A percentile compares a stretch with the other conserved stretches of the same genome.
These are phyloP conservation scores for Homarus gammarus DNA, from an alignment of 2,888 invertebrate genomes.

Conservation along the genomic window DNA sequence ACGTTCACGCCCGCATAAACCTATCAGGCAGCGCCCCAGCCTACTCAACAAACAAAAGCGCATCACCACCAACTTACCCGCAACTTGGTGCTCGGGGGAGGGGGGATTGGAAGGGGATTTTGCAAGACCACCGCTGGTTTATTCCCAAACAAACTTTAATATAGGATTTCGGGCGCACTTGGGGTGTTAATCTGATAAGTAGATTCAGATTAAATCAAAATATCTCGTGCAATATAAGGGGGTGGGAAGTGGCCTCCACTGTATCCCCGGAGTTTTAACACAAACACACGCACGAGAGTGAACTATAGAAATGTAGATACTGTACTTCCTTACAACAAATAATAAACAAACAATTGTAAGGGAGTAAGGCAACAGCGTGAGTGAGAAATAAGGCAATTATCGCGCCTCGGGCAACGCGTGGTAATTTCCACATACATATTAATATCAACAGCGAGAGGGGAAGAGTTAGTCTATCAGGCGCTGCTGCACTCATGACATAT, in stretches of 20 bases:
- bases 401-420: constrained; percentile 66
- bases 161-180: constrained; percentile 66
- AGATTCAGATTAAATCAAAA: constrained; percentile 72
- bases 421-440: constrained; percentile 74
- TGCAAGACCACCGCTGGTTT: constrained; percentile 53
- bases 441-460: constrained; percentile 72
- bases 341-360: neutral
- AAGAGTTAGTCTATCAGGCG: constrained; percentile 71
- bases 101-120: constrained; percentile 24
- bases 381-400: constrained; percentile 68
- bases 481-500: constrained; percentile 58
- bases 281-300: neutral
- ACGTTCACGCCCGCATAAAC: no score
- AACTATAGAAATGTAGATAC: neutral
- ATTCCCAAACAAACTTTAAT: constrained; percentile 71
- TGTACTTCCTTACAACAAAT: neutral
- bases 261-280: neutral
- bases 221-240: constrained; percentile 62
- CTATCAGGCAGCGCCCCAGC: no score
- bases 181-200: constrained; percentile 73
- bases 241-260: neutral
- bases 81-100: neutral
- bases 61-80: no score
- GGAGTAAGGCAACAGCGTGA: constrained; percentile 22
- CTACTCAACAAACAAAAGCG: no score